Base-by-base conservation (phyloP, 2,113 vertebrate genomes). In the Macquaria australasica region DNA sequence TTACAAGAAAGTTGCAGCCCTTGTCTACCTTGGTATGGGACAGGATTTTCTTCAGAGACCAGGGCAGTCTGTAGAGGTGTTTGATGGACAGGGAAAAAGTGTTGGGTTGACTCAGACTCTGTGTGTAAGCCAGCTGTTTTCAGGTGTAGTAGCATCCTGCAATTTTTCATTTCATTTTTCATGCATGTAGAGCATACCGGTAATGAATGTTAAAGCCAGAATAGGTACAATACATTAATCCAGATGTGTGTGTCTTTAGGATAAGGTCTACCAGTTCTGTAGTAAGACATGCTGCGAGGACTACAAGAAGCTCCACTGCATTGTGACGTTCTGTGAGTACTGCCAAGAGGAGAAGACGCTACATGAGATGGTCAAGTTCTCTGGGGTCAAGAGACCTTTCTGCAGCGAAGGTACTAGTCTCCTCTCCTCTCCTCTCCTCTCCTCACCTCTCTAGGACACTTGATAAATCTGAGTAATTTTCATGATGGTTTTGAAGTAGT, bases 331-430 rank as follows among this genome's bases (percentile, higher is more conserved):
- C 93, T 99, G 98, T 74, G 98, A 99, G 95, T 97, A 97, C 93
- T 99, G 98, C 90, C 98, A 99, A 89, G 98, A 99, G 90, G 98
- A 99, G 93, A 99, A 98, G 95, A 99, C 98, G 0, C 96, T 99
- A 58, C 97, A 99, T 11, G 98, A 99, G 93, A 97, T 96, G 9
- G 97, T 98, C 90, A 97, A 97, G 94, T 98, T 99, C 95, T 99
- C 98, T 58, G 98, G 98, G n/a, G 96, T 99, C 91, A 99, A 97
- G 94, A 97, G 95, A 86, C 97, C 98, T 23, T 99, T 99, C 94
- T 99, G 98, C 94, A 99, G 98, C 86, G 98, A 99, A 97, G 98
- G 98, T 99, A 94, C 79, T 93, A 0, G 31, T 73, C 18, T 59
- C n/a, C 37, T 64, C 34, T 50, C 14, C 14, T 41, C 28, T 31